These are phyloP conservation scores for Adelosebastes latens DNA, from an alignment of 2,797 vertebrate species.

Conservation along the genomic window DNA sequence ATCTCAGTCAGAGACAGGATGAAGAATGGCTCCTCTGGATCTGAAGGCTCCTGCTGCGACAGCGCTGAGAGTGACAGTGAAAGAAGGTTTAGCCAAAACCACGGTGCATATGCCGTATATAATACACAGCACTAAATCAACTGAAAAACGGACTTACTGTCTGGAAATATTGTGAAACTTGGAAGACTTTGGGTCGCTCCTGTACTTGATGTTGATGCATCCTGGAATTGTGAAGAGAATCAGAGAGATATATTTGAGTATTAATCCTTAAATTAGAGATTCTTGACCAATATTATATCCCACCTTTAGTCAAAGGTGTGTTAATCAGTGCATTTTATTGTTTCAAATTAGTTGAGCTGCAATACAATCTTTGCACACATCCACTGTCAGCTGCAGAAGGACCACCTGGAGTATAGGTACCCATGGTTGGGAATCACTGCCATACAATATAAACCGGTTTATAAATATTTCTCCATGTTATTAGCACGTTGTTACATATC, in stretches of 20 bases:
- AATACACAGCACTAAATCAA: neutral
- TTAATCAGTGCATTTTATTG: neutral
- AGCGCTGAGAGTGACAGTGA: conserved; percentile 29
- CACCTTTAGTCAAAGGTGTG: neutral
- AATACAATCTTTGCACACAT: neutral
- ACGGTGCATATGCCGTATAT: no score
- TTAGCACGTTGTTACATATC: neutral
- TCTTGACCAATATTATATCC: neutral
- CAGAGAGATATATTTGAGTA: conserved; percentile 1
- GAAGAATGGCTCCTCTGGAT: conserved; percentile 79
- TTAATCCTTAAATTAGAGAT: neutral
- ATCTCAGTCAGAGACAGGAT: conserved; percentile 84
- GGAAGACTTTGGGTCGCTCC: conserved; percentile 9
- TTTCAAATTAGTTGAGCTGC: neutral
- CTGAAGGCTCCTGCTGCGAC: conserved; percentile 44
- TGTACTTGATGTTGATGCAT: neutral
- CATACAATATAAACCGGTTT: neutral
- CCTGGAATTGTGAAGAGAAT: conserved; percentile 37
- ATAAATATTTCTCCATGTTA: neutral
- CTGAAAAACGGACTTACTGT: conserved; percentile 52
- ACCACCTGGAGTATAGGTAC: neutral
- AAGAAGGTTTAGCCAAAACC: neutral
- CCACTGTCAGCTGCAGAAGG: neutral
- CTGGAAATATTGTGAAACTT: conserved; percentile 23
- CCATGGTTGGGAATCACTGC: neutral